phyloP scores from a whole-genome alignment of 2,797 vertebrate genomes.

The Gymnothorax javanicus region DNA sequence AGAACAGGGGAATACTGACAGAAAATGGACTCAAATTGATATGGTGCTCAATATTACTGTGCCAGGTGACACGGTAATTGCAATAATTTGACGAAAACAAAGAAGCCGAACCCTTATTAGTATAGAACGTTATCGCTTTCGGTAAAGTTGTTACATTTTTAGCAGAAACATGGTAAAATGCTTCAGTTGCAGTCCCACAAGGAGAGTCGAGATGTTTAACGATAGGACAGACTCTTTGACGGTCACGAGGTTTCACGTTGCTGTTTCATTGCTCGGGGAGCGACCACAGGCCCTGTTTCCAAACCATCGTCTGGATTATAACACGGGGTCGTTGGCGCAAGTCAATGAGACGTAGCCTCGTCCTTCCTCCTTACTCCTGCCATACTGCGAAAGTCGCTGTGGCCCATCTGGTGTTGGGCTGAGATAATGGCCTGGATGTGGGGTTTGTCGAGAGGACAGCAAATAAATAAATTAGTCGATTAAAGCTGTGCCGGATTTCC shows the following conservation, averaged over 20 bases:
- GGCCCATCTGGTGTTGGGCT: not conserved
- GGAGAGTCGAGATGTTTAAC: not conserved
- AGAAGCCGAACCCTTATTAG: not conserved
- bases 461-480: constrained; percentile 45
- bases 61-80: too few species aligned
- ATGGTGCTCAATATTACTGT: too few species aligned
- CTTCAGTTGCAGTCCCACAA: not conserved
- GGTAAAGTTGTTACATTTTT: too few species aligned
- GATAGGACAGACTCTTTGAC: not conserved
- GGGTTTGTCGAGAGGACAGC: constrained; percentile 22
- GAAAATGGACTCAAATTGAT: too few species aligned
- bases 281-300: constrained; percentile 20
- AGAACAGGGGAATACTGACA: too few species aligned
- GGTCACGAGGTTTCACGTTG: not conserved
- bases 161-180: too few species aligned
- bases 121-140: not conserved
- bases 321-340: constrained; percentile 37
- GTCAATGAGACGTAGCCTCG: constrained; percentile 23
- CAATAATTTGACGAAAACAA: not conserved
- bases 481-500: constrained; percentile 29
- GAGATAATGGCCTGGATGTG: not conserved
- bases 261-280: not conserved
- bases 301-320: constrained; percentile 38
- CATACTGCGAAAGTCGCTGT: constrained; percentile 26
- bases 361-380: not conserved